These are phyloP conservation scores for Cephus cinctus DNA, from an alignment of 1,140 invertebrate species.

Conservation along the genomic window DNA sequence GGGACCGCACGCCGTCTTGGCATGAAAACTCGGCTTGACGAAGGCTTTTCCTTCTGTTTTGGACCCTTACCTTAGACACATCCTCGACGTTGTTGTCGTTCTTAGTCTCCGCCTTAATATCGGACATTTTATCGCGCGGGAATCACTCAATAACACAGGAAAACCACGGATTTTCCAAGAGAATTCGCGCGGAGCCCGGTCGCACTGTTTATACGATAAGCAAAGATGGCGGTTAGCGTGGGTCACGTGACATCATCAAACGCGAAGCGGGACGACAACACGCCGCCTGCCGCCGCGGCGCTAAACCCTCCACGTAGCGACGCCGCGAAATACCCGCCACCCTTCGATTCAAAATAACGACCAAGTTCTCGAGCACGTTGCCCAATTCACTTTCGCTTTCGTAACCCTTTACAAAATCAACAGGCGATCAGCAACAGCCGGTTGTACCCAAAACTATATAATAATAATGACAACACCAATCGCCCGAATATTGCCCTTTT, in stretches of 20 bases:
- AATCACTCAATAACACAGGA: constrained; percentile 52
- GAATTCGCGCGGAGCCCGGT: constrained; percentile 46
- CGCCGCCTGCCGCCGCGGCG: constrained; percentile 23
- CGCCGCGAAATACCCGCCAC: too few relatives aligned
- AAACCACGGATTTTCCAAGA: constrained; percentile 41
- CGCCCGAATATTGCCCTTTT: too few relatives aligned
- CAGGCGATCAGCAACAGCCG: too few relatives aligned
- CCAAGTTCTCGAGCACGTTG: too few relatives aligned
- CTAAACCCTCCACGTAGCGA: constrained; percentile 33
- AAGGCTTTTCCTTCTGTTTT: constrained; percentile 28
- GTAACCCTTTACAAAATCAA: too few relatives aligned
- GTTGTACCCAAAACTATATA: too few relatives aligned
- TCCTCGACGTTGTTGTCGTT: constrained; percentile 56
- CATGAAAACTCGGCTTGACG: constrained; percentile 54
- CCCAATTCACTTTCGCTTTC: too few relatives aligned
- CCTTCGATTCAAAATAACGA: too few relatives aligned
- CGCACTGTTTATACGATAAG: constrained; percentile 57
- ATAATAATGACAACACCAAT: too few relatives aligned
- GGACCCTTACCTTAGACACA: constrained; percentile 46
- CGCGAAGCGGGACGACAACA: constrained; percentile 37
- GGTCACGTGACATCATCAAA: constrained; percentile 56
- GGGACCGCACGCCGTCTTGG: constrained; percentile 35
- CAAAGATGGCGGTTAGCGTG: constrained; percentile 61
- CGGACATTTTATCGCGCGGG: constrained; percentile 49
- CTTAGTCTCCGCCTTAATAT: constrained; percentile 55